phyloP scores from a whole-genome alignment of 1,140 invertebrate genomes.

The Drosophila mauritiana region DNA sequence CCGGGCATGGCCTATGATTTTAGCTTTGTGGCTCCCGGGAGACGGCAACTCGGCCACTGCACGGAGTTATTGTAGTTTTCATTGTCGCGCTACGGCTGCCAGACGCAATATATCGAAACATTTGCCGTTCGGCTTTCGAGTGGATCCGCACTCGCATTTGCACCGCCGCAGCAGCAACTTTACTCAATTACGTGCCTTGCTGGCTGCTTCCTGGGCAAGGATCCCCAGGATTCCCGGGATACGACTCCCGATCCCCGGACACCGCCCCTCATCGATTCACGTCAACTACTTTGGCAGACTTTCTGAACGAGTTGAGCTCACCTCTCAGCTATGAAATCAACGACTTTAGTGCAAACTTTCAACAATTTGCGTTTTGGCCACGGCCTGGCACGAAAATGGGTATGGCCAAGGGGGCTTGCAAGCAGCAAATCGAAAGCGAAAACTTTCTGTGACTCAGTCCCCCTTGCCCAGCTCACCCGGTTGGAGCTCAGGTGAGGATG shows the following conservation, averaged over 20 bases:
- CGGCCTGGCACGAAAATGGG: constrained; percentile 66
- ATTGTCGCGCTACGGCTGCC: constrained; percentile 45
- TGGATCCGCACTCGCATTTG: constrained; percentile 63
- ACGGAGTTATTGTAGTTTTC: constrained; percentile 71
- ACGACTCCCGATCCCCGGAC: neutral
- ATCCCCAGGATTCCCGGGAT: constrained; percentile 1
- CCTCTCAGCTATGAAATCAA: constrained; percentile 82
- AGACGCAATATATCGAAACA: constrained; percentile 75
- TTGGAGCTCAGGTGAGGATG: constrained; percentile 17
- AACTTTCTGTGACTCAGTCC: constrained; percentile 77
- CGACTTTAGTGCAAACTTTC: constrained; percentile 82
- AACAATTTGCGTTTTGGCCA: constrained; percentile 83
- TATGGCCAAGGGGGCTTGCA: constrained; percentile 14
- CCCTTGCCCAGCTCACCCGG: neutral
- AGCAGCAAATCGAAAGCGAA: constrained; percentile 77
- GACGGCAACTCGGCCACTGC: constrained; percentile 12
- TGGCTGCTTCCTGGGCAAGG: constrained; percentile 40
- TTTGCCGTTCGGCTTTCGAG: constrained; percentile 66
- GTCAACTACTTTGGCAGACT: constrained; percentile 81
- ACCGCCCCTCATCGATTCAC: constrained; percentile 51
- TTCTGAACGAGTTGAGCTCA: constrained; percentile 82
- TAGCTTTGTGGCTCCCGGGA: constrained; percentile 48
- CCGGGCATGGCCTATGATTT: constrained; percentile 66
- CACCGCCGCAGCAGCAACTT: constrained; percentile 72
- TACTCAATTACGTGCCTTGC: constrained; percentile 76